phyloP scores from a whole-genome alignment of 2,888 invertebrate species.

The Phoenoteleia sp. region DNA sequence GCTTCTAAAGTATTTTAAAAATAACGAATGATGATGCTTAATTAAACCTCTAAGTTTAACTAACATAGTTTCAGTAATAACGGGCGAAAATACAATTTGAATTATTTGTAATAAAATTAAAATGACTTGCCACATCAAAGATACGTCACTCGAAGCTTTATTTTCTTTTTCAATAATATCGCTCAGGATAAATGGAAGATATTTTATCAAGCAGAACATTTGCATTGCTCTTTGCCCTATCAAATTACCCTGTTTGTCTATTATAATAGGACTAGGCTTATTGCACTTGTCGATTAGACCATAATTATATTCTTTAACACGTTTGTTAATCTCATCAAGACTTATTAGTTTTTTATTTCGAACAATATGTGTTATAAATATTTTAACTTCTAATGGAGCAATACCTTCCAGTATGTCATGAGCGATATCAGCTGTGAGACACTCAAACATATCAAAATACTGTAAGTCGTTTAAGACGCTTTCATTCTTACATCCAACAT shows the following conservation, averaged over 20 bases:
- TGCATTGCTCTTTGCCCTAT: conserved; percentile 71
- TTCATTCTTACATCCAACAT: conserved; percentile 11
- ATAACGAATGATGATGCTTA: conserved; percentile 41
- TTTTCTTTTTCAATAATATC: conserved; percentile 22
- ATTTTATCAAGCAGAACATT: conserved; percentile 58
- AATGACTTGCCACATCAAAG: conserved; percentile 44
- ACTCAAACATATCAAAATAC: conserved; percentile 54
- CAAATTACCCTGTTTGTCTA: conserved; percentile 57
- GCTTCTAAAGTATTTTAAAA: conserved; percentile 11
- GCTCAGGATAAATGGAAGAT: conserved; percentile 39
- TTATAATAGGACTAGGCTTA: conserved; percentile 68
- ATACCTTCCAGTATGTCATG: conserved; percentile 58
- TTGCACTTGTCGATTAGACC: conserved; percentile 49
- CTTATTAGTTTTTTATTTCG: conserved; percentile 26
- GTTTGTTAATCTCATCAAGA: conserved; percentile 28
- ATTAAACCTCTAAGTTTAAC: conserved; percentile 32
- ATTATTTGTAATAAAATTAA: conserved; percentile 49
- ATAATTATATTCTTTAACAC: conserved; percentile 51
- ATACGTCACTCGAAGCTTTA: background rate
- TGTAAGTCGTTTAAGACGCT: conserved; percentile 38
- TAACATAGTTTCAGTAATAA: conserved; percentile 34
- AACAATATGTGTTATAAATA: conserved; percentile 27
- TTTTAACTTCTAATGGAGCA: conserved; percentile 45
- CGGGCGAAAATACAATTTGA: conserved; percentile 45
- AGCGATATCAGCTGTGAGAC: conserved; percentile 45